Percentiles rank a stretch among this genome's conserved stretches.
phyloP scores from a whole-genome alignment of 1,140 invertebrate species.

The Phortica variegata region DNA sequence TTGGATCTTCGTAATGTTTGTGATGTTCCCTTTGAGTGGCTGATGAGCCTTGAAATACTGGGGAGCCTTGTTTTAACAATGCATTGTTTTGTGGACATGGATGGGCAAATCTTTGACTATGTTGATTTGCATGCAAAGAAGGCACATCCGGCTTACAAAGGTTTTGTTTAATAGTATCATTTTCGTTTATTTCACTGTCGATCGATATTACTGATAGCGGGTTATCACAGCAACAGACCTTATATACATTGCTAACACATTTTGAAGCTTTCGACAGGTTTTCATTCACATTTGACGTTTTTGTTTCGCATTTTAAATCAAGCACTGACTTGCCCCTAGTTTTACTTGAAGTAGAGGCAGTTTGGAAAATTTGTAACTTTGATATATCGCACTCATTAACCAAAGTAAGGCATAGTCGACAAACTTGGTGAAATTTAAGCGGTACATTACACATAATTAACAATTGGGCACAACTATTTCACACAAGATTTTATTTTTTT shows the following conservation, averaged over 20 bases:
- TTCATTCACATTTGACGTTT: conserved; percentile 18
- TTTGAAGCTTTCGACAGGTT: conserved; percentile 16
- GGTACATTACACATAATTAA: conserved; percentile 62
- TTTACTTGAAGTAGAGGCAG: conserved; percentile 4
- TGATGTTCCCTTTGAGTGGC: too few species aligned
- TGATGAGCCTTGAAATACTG: conserved; percentile 22
- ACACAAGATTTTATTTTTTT: too few species aligned
- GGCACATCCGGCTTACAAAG: conserved; percentile 41
- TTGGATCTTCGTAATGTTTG: too few species aligned
- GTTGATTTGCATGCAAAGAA: conserved; percentile 14
- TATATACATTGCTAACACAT: conserved; percentile 34
- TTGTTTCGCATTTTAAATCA: conserved; percentile 10
- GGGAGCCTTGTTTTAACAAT: conserved; percentile 16
- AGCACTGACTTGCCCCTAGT: conserved; percentile 17
- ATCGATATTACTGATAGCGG: conserved; percentile 28
- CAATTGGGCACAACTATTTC: conserved; percentile 20
- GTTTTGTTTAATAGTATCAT: conserved; percentile 21
- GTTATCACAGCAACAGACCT: conserved; percentile 36
- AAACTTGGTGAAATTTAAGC: conserved; percentile 62
- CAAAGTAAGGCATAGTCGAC: conserved; percentile 59
- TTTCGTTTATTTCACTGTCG: conserved; percentile 26
- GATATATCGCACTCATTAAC: conserved; percentile 49
- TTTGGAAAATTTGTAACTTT: conserved; percentile 56
- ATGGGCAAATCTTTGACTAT: too few species aligned
- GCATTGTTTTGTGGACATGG: conserved; percentile 19